These are phyloP conservation scores for Nomada flava DNA, from an alignment of 2,888 invertebrate genomes.

Conservation along the genomic window DNA sequence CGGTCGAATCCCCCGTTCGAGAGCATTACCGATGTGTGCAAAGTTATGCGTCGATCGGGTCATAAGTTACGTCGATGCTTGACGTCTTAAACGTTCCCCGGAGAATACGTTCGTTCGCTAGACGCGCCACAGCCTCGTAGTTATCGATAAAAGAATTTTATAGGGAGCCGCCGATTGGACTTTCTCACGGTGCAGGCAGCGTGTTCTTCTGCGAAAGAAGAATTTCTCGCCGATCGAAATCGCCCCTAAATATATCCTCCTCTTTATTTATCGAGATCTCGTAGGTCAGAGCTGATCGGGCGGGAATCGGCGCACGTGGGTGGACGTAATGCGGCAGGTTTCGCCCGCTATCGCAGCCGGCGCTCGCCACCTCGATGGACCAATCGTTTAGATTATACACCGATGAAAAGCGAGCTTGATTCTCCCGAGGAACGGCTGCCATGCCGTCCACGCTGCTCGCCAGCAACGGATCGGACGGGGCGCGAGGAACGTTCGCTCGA, in stretches of 20 bases:
- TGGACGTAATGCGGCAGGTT: constrained; percentile 22
- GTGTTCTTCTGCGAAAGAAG: not conserved
- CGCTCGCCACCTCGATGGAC: constrained; percentile 37
- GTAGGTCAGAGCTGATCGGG: not conserved
- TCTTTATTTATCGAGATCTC: not conserved
- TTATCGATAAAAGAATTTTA: not conserved
- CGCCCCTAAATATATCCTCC: not conserved
- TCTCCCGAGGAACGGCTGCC: constrained; percentile 40
- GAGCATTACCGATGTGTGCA: not conserved
- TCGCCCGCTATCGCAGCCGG: constrained; percentile 12
- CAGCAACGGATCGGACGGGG: constrained; percentile 18
- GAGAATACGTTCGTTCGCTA: not conserved
- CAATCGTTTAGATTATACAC: constrained; percentile 58
- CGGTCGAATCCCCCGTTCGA: constrained; percentile 3
- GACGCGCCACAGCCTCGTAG: not conserved
- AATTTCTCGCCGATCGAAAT: not conserved
- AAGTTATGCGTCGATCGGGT: not conserved
- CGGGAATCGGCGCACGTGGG: not conserved
- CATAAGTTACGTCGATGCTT: not conserved
- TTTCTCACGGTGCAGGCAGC: constrained; percentile 10
- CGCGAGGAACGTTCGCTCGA: constrained; percentile 34
- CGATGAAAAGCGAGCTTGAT: constrained; percentile 51
- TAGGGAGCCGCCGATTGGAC: not conserved
- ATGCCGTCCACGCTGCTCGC: not conserved
- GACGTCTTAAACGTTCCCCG: constrained; percentile 3